A percentile compares a stretch with the other conserved stretches of the same genome.
Evolutionary conservation across 2,797 vertebrate species (phyloP).

Genomic region (Semotilus atromaculatus): DNA sequence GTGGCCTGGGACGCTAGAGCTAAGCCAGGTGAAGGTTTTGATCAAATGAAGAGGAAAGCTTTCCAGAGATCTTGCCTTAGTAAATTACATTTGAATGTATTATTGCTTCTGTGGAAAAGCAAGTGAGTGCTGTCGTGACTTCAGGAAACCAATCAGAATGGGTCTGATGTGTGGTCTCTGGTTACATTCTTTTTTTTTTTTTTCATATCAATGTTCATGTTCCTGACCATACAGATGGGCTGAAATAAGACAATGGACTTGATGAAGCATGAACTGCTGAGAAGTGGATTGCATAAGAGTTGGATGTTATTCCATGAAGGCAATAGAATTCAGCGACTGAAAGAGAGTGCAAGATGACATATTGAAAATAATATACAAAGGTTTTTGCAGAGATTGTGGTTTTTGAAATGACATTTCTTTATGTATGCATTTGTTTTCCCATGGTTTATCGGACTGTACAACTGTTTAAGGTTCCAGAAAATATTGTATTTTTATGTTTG

Average conservation of each 20-base stretch:
- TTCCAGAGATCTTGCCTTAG: not conserved
- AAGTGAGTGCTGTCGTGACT: not conserved
- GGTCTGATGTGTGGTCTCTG: not conserved
- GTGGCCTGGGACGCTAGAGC: not conserved
- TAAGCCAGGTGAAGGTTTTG: not conserved
- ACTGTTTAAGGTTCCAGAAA: conserved; percentile 58
- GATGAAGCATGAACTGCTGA: not conserved
- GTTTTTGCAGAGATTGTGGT: not conserved
- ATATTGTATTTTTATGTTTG: conserved; percentile 66
- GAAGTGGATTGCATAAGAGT: not conserved
- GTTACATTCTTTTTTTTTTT: not conserved
- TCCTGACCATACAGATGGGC: not conserved
- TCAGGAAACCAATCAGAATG: not conserved
- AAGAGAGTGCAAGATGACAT: not conserved
- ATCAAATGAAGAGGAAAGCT: conserved; percentile 5
- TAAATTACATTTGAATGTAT: conserved; percentile 4
- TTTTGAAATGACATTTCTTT: not conserved
- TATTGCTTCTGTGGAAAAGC: not conserved
- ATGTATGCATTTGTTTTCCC: conserved; percentile 5
- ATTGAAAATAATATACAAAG: not conserved
- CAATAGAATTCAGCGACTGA: not conserved
- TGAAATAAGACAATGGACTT: not conserved
- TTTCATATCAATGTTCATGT: not conserved
- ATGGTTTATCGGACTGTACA: conserved; percentile 63
- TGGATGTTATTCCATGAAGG: too few relatives aligned